These are phyloP conservation scores for Peromyscus attwateri DNA, from an alignment of 2,797 vertebrate species.

Conservation along the genomic window DNA sequence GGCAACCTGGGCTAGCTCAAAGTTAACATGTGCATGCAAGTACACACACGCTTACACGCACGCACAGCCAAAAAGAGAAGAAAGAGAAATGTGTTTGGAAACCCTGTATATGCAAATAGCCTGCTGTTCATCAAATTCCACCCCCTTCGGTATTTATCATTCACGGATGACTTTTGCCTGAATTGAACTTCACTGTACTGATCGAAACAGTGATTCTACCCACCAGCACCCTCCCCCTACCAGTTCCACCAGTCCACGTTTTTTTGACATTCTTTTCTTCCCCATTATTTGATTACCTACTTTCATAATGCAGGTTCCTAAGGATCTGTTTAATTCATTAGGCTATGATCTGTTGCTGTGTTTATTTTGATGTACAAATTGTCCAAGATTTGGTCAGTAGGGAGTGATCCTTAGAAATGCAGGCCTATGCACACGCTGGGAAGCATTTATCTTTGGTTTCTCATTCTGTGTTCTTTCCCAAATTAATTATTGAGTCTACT, in stretches of 20 bases:
- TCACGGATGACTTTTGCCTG: not conserved
- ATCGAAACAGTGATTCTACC: not conserved
- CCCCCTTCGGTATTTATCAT: not conserved
- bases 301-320: not conserved
- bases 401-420: constrained; percentile 12
- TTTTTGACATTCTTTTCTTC: constrained; percentile 16
- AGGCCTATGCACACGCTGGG: not conserved
- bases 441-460: not conserved
- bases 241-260: not conserved
- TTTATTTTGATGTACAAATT: constrained; percentile 46
- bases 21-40: not conserved
- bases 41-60: not conserved
- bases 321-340: not conserved
- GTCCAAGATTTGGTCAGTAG: constrained; percentile 4
- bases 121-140: not conserved
- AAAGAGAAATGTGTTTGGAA: not conserved
- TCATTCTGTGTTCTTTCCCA: not conserved
- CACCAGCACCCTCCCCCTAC: too few species aligned
- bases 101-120: not conserved
- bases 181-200: not conserved
- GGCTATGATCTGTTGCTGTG: constrained; percentile 7
- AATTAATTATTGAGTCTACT: not conserved
- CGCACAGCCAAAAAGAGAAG: not conserved
- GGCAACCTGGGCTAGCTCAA: not conserved
- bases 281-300: not conserved